phyloP scores from a whole-genome alignment of 2,797 vertebrate genomes.

The Ctenopoma multispine region DNA sequence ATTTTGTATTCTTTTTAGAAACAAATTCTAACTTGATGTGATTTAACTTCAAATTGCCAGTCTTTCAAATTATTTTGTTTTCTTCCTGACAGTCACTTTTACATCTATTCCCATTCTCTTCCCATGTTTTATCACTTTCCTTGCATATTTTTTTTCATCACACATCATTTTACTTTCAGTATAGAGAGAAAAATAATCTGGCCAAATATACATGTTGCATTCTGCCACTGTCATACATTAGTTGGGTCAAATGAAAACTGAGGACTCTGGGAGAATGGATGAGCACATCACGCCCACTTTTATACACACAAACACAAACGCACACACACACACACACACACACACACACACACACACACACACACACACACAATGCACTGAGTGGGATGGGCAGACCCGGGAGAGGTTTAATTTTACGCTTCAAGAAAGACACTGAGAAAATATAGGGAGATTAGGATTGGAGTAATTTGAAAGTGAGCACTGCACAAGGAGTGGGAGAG shows the following conservation, averaged over 20 bases:
- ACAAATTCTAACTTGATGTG: too few relatives aligned
- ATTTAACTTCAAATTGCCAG: not conserved
- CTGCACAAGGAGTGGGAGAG: slow-evolving; percentile 25
- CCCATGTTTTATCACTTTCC: slow-evolving; percentile 2
- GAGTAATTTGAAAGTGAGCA: slow-evolving; percentile 33
- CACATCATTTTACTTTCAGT: not conserved
- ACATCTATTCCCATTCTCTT: not conserved
- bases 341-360: slow-evolving; percentile 11
- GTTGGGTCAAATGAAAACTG: slow-evolving; percentile 14
- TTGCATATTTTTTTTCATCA: slow-evolving; percentile 11
- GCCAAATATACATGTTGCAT: not conserved
- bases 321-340: slow-evolving; percentile 11
- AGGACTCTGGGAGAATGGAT: not conserved
- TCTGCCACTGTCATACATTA: not conserved
- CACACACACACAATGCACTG: not conserved
- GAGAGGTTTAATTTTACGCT: slow-evolving; percentile 63
- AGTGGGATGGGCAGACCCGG: slow-evolving; percentile 14
- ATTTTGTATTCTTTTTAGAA: too few relatives aligned
- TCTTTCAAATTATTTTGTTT: not conserved
- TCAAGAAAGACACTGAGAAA: slow-evolving; percentile 48
- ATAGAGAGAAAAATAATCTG: not conserved
- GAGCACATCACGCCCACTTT: slow-evolving; percentile 12
- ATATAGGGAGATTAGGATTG: slow-evolving; percentile 28
- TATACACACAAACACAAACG: slow-evolving; percentile 6
- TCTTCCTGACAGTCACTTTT: not conserved